Conservation (phyloP, 2,888 invertebrate species). For the Nomada fabriciana region DNA sequence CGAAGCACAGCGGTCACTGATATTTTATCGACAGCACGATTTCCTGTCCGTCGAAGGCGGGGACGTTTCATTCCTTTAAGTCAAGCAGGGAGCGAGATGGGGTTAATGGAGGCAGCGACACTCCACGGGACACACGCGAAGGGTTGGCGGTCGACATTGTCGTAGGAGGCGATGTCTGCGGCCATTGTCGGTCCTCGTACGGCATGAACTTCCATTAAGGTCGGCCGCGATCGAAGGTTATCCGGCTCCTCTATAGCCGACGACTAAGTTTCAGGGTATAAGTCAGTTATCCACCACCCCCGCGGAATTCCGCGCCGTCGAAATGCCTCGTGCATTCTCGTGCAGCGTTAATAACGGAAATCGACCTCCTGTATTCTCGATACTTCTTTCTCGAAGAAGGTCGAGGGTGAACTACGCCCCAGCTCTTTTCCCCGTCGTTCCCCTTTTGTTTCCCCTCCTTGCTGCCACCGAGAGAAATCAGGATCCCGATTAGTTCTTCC, state of each 20-base stretch:
- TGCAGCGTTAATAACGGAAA: conserved; percentile 59
- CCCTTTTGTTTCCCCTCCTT: not conserved
- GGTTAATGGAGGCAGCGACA: conserved; percentile 33
- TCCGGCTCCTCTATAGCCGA: conserved; percentile 45
- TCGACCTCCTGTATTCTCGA: conserved; percentile 20
- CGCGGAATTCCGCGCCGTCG: conserved; percentile 55
- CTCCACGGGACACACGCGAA: conserved; percentile 25
- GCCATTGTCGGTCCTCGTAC: conserved; percentile 30
- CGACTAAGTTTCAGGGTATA: conserved; percentile 51
- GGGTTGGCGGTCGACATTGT: conserved; percentile 27
- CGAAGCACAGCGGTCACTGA: not conserved
- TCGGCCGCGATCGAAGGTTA: conserved; percentile 67
- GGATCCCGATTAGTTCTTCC: not conserved
- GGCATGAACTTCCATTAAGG: conserved; percentile 67
- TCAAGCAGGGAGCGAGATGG: not conserved
- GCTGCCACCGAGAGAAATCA: not conserved
- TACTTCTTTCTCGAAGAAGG: not conserved
- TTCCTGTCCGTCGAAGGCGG: not conserved
- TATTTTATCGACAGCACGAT: not conserved
- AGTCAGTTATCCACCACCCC: conserved; percentile 57
- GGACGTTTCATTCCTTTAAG: conserved; percentile 1
- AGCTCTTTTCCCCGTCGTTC: too few relatives aligned
- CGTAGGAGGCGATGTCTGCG: conserved; percentile 49
- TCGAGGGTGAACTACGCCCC: not conserved
- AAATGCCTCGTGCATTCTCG: conserved; percentile 51